Evolutionary conservation across 2,113 vertebrate genomes (phyloP), one percentile per base, ranked within the genome.

Genomic region (Tympanuchus pallidicinctus): DNA sequence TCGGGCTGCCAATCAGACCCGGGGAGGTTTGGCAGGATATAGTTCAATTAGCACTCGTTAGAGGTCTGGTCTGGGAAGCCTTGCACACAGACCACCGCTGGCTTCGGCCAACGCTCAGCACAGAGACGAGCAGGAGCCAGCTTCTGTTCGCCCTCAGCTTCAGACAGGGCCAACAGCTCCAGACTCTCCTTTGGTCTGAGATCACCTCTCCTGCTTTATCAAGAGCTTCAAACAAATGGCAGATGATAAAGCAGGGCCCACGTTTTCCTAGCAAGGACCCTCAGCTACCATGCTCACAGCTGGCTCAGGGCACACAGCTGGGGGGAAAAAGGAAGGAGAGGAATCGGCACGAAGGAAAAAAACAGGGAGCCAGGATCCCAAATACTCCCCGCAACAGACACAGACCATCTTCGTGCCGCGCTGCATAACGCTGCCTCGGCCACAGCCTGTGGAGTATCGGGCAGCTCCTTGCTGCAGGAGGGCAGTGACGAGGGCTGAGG

Each of bases 181-280:
- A 50, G n/a, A 22, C 21, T 81, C 60, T 82, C 82, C 75, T 66
- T 20, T n/a, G 69, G 42, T 63, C 52, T 43, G 42, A 85, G 60
- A 13, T 34, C 54, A 82, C 71, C 78, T 30, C 43, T 89, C 75
- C 87, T 86, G 87, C 94, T 94, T 96, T 88, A 94, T 82, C 91
- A 67, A 52, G 52, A 65, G 52, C 69, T 77, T 80, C 61, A 24
- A 38, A 56, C 57, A 59, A 88, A 40, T 3, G 13, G 52, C 52
- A 71, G 65, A 17, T 71, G 89, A 89, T 83, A 91, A 91, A 92
- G 93, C 88, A 88, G 57, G 61, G 79, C 69, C 42, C 50, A 83
- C 79, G 75, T 56, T 71, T 47, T 90, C 89, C 79, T 85, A 88
- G 80, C 73, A 56, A 90, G 59, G 60, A 66, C 60, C 42, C 67